Percentiles rank a stretch among this genome's conserved stretches.
phyloP scores from a whole-genome alignment of 1,140 invertebrate species.

The Cheumatopsyche charites region DNA sequence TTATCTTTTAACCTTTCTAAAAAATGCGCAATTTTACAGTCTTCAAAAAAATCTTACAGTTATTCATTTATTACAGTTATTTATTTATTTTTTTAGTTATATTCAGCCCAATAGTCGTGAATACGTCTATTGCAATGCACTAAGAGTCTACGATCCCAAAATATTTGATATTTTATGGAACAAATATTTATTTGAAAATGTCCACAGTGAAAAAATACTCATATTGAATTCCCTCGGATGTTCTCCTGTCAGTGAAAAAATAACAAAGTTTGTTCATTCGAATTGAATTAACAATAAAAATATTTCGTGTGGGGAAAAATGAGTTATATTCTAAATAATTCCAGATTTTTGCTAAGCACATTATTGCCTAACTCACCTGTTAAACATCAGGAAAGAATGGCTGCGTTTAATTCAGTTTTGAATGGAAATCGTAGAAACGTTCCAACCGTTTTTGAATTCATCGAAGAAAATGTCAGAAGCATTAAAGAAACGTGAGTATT shows the following conservation, averaged over 20 bases:
- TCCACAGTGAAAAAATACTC: slow-evolving; percentile 60
- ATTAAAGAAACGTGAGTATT: slow-evolving; percentile 56
- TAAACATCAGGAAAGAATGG: slow-evolving; percentile 32
- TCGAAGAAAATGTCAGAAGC: slow-evolving; percentile 50
- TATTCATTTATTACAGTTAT: too few relatives aligned
- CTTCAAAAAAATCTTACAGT: too few relatives aligned
- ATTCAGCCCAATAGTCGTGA: slow-evolving; percentile 63
- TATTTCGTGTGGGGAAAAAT: not conserved
- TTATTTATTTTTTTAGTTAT: too few relatives aligned
- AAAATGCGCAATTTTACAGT: too few relatives aligned
- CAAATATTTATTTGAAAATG: slow-evolving; percentile 57
- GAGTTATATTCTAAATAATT: not conserved
- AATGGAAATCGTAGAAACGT: slow-evolving; percentile 37
- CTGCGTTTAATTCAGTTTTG: slow-evolving; percentile 35
- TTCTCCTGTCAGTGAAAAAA: slow-evolving; percentile 52
- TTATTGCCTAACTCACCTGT: slow-evolving; percentile 30
- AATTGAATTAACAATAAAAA: not conserved
- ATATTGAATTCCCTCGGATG: slow-evolving; percentile 63
- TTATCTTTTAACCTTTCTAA: too few relatives aligned
- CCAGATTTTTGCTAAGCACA: slow-evolving; percentile 28
- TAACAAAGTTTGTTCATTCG: slow-evolving; percentile 58
- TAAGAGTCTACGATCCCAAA: slow-evolving; percentile 56
- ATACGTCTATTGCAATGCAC: slow-evolving; percentile 66
- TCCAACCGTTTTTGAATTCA: slow-evolving; percentile 50
- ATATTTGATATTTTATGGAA: slow-evolving; percentile 63